phyloP scores from a whole-genome alignment of 1,140 invertebrate species.

The Drosophila ananassae region DNA sequence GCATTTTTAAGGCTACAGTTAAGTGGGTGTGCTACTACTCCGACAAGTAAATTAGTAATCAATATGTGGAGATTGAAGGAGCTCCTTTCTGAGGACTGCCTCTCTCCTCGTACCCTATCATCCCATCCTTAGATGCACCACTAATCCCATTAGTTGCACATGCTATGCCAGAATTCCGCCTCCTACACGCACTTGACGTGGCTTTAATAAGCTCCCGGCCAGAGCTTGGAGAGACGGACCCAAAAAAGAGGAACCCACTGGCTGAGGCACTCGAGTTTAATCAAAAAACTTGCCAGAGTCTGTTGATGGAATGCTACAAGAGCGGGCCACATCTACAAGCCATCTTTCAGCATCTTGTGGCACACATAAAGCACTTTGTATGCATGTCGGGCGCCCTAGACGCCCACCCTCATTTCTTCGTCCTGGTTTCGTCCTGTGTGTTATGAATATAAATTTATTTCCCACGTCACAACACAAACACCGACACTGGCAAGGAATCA shows the following conservation, averaged over 20 bases:
- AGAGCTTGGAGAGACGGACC: slow-evolving; percentile 1
- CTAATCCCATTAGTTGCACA: slow-evolving; percentile 69
- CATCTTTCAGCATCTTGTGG: slow-evolving; percentile 64
- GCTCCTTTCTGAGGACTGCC: neutral
- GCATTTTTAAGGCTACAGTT: neutral
- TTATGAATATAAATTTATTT: slow-evolving; percentile 83
- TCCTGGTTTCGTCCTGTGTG: slow-evolving; percentile 54
- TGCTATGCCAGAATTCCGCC: slow-evolving; percentile 28
- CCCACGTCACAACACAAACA: slow-evolving; percentile 74
- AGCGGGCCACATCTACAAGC: slow-evolving; percentile 34
- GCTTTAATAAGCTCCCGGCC: slow-evolving; percentile 59
- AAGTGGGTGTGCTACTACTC: slow-evolving; percentile 34
- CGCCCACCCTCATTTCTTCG: slow-evolving; percentile 8
- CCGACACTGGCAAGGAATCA: slow-evolving; percentile 28
- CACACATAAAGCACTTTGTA: slow-evolving; percentile 78
- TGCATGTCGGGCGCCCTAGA: slow-evolving; percentile 55
- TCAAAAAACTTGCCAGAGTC: slow-evolving; percentile 71
- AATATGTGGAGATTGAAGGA: slow-evolving; percentile 52
- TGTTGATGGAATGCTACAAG: slow-evolving; percentile 63
- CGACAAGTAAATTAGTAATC: slow-evolving; percentile 72
- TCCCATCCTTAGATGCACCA: slow-evolving; percentile 22
- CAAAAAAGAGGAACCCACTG: slow-evolving; percentile 45
- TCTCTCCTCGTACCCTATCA: neutral
- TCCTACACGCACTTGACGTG: slow-evolving; percentile 40
- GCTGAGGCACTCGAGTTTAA: slow-evolving; percentile 59